phyloP scores from a whole-genome alignment of 2,797 vertebrate species.

The Arremon brunneinucha region DNA sequence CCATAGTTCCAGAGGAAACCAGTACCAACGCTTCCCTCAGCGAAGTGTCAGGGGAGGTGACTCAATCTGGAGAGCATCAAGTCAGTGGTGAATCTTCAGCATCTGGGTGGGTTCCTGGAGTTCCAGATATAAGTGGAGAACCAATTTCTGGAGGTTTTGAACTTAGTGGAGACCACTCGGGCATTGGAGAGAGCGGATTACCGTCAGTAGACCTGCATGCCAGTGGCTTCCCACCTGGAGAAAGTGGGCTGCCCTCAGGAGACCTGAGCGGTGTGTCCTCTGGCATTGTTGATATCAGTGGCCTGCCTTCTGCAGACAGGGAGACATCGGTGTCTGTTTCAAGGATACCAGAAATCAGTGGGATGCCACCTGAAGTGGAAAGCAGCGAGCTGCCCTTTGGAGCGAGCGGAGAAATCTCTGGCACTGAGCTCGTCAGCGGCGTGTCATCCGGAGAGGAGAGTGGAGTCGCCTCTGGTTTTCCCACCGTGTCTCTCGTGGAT shows the following conservation, averaged over 20 bases:
- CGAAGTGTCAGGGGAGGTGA: background rate
- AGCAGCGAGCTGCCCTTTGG: slow-evolving; percentile 74
- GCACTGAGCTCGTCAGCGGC: slow-evolving; percentile 66
- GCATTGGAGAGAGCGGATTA: slow-evolving; percentile 65
- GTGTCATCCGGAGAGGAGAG: slow-evolving; percentile 76
- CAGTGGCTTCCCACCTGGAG: slow-evolving; percentile 61
- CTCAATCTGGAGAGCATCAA: slow-evolving; percentile 19
- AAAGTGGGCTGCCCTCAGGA: slow-evolving; percentile 70
- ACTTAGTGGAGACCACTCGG: slow-evolving; percentile 62
- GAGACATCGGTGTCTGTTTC: slow-evolving; percentile 36
- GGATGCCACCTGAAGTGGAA: slow-evolving; percentile 64
- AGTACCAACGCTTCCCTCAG: slow-evolving; percentile 51
- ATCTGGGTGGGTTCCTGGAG: slow-evolving; percentile 42
- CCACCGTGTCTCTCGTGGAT: slow-evolving; percentile 73
- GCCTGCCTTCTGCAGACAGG: slow-evolving; percentile 73
- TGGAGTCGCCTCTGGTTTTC: slow-evolving; percentile 75
- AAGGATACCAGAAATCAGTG: slow-evolving; percentile 35
- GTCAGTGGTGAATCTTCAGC: slow-evolving; percentile 37
- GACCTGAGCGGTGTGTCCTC: slow-evolving; percentile 65
- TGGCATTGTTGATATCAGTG: slow-evolving; percentile 58
- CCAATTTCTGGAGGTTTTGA: slow-evolving; percentile 45
- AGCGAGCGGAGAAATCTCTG: slow-evolving; percentile 75
- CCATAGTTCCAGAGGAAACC: slow-evolving; percentile 68
- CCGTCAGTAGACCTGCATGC: slow-evolving; percentile 66
- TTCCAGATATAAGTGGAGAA: slow-evolving; percentile 54